These are phyloP conservation scores for Frankliniella intonsa DNA, from an alignment of 2,888 invertebrate species.

Conservation along the genomic window DNA sequence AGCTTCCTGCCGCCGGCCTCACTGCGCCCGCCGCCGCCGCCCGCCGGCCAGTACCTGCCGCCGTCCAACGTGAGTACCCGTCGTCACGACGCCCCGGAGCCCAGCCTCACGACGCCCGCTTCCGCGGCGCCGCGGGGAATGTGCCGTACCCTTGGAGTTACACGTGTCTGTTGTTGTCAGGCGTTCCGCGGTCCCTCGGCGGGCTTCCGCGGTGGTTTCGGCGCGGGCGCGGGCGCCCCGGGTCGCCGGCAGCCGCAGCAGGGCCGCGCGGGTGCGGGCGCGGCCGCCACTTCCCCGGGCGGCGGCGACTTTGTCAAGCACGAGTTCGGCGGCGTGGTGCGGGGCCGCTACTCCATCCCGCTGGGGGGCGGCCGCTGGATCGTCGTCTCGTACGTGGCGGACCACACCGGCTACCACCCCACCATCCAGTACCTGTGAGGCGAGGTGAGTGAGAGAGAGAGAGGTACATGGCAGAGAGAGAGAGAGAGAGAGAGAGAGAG, in stretches of 20 bases:
- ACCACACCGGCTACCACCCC: constrained; percentile 22
- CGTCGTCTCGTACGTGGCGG: constrained; percentile 21
- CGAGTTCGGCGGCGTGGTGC: constrained; percentile 15
- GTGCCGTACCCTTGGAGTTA: not conserved
- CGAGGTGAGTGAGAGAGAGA: not conserved
- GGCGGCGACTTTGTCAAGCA: not conserved
- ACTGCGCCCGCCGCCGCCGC: not conserved
- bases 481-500: too few species aligned
- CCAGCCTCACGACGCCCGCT: too few species aligned
- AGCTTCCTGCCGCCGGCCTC: not conserved
- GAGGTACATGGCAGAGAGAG: too few species aligned
- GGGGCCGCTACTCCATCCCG: constrained; percentile 6
- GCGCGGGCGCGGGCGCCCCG: not conserved
- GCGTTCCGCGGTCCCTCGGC: not conserved
- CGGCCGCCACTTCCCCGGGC: not conserved
- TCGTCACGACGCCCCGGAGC: too few species aligned
- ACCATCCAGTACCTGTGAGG: constrained; percentile 15
- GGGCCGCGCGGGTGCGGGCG: not conserved
- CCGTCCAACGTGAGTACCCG: not conserved
- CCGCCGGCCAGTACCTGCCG: not conserved
- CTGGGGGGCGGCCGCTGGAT: constrained; percentile 13
- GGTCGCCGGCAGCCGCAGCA: not conserved
- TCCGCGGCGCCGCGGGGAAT: too few species aligned
- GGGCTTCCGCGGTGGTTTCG: not conserved
- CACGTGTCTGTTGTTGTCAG: not conserved